Evolutionary conservation across 2,797 vertebrate species (phyloP).

Genomic region (Lindbergichthys nudifrons): DNA sequence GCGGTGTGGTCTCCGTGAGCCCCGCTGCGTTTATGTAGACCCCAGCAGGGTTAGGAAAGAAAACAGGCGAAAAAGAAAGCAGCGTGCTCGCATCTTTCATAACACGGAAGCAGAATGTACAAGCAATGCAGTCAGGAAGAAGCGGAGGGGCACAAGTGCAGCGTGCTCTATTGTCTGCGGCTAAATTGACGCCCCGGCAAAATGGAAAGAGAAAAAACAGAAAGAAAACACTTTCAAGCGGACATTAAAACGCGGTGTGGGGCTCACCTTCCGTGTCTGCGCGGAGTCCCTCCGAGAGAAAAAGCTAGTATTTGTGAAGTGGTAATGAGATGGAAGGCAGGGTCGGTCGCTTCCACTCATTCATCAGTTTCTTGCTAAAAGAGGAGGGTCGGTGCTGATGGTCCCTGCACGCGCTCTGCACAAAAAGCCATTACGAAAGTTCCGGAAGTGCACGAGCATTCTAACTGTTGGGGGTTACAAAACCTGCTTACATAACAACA

Average conservation of each 20-base stretch:
- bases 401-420: slow-evolving; percentile 52
- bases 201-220: background rate
- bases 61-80: slow-evolving; percentile 1
- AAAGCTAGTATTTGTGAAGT: slow-evolving; percentile 28
- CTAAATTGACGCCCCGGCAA: slow-evolving; percentile 47
- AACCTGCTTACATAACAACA: background rate
- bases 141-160: slow-evolving; percentile 38
- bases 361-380: slow-evolving; percentile 49
- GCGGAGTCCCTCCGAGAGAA: slow-evolving; percentile 36
- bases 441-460: slow-evolving; percentile 74
- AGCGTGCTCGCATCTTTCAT: slow-evolving; percentile 59
- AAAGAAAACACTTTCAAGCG: slow-evolving; percentile 10
- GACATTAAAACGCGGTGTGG: background rate
- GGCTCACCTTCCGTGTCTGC: slow-evolving; percentile 67
- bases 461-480: slow-evolving; percentile 36
- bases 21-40: slow-evolving; percentile 6
- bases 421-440: slow-evolving; percentile 69
- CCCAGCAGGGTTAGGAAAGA: background rate
- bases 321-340: slow-evolving; percentile 36
- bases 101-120: slow-evolving; percentile 55
- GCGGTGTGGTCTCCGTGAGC: background rate
- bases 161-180: slow-evolving; percentile 68
- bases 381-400: slow-evolving; percentile 53
- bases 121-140: slow-evolving; percentile 57
- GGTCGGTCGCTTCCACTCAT: slow-evolving; percentile 54